Evolutionary conservation across 2,797 vertebrate species (phyloP), one percentile per base, ranked within the genome.

Genomic region (Tokudaia tokunoshimensis): DNA sequence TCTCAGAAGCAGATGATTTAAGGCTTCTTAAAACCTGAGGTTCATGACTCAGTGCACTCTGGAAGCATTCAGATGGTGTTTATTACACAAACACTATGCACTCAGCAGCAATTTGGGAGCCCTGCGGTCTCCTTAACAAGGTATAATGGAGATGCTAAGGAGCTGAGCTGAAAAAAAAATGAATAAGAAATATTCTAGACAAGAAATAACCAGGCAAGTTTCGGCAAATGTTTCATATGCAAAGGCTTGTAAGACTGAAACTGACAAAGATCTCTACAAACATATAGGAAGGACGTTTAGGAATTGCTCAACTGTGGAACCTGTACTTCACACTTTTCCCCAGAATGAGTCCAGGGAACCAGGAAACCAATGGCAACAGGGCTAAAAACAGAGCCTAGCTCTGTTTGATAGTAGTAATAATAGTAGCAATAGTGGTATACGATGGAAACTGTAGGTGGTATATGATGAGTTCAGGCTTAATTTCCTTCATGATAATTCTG

Each of bases 31-130:
- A 41, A 41, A 52, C 37, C 72, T 2, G 6, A 47, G 78, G 50
- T 47, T 88, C 65, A 81, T 88, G 59, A 95, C 87, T 92, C 85
- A 81, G 72, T 78, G 85, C 84, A 91, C 88, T 88, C n/a, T 55
- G 24, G 89, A 95, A 88, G 55, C 50, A 47, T 55, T 94, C 89
- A 70, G 8, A 50, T 82, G 52, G 19, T 94, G 80, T 92, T 96
- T 96, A 96, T 96, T 96, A 88, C 75, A 85, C 78, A 96, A 97
- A 96, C 94, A 94, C 31, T 88, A 22, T 6, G 19, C 55, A 78
- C 92, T 89, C 37, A 79, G 94, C 37, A 91, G 93, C 89, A 85
- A 75, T 96, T 88, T 94, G 37, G 65, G 81, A 87, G 34, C 63
- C 78, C 91, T 67, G 72, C 10, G 24, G n/a, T 92, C 41, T 92